Evolutionary conservation across 2,797 vertebrate species (phyloP).

Genomic region (Microctenopoma stevenorrisi): DNA sequence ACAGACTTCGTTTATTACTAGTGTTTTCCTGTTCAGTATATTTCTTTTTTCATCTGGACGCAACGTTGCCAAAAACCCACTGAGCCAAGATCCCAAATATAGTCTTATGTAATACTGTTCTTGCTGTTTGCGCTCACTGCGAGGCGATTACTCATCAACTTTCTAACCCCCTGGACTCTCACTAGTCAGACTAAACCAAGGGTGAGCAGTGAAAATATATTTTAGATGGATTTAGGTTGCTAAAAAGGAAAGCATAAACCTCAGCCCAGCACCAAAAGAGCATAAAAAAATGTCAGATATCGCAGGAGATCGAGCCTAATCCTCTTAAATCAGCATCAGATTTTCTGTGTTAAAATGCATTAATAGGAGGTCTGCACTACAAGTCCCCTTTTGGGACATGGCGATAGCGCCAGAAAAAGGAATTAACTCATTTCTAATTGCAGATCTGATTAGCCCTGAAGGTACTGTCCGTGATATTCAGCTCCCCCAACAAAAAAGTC

Average conservation of each 20-base stretch:
- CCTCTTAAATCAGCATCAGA: constrained; percentile 32
- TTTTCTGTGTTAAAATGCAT: constrained; percentile 21
- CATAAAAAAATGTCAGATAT: constrained; percentile 19
- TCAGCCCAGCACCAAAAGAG: constrained; percentile 2
- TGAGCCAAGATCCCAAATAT: constrained; percentile 44
- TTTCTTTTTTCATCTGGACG: constrained; percentile 26
- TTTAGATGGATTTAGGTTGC: constrained; percentile 5
- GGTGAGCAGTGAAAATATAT: constrained; percentile 39
- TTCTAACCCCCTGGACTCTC: constrained; percentile 49
- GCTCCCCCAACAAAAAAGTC: constrained; percentile 5
- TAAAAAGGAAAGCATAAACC: constrained; percentile 44
- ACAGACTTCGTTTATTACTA: constrained; percentile 5
- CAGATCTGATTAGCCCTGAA: constrained; percentile 37
- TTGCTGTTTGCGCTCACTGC: constrained; percentile 48
- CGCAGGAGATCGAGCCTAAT: constrained; percentile 32
- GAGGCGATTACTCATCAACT: constrained; percentile 64
- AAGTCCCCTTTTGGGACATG: constrained; percentile 21
- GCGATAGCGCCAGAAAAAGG: constrained; percentile 27
- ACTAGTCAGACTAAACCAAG: constrained; percentile 40
- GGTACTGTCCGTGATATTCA: constrained; percentile 6
- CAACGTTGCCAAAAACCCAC: constrained; percentile 35
- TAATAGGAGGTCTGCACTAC: constrained; percentile 17
- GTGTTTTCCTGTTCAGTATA: neutral
- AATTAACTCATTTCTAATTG: constrained; percentile 41
- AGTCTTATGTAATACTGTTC: constrained; percentile 42